phyloP scores from a whole-genome alignment of 2,113 vertebrate species.

The Lepus europaeus region DNA sequence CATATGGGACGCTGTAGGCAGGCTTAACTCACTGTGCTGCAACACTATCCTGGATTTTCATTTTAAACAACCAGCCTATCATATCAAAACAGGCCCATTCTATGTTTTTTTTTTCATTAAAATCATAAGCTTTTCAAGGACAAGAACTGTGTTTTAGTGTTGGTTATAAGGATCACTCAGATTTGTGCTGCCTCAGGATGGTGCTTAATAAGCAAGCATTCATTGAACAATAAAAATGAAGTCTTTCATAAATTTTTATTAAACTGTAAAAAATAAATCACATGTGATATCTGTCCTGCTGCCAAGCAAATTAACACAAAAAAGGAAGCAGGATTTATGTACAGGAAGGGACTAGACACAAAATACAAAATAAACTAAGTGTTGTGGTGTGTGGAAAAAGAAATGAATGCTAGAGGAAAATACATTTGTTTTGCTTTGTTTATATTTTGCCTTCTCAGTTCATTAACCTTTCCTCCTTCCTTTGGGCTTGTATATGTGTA shows the following conservation, averaged over 20 bases:
- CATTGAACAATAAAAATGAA: not conserved
- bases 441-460: not conserved
- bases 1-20: too few species aligned
- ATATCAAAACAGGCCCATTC: not conserved
- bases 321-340: not conserved
- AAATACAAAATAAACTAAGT: slow-evolving; percentile 20
- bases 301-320: not conserved
- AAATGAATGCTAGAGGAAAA: not conserved
- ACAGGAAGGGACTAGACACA: not conserved
- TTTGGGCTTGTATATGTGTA: not conserved
- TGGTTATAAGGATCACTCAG: not conserved
- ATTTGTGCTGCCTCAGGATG: not conserved
- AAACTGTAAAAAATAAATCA: slow-evolving; percentile 17
- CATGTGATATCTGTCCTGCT: not conserved
- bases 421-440: not conserved
- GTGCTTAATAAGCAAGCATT: not conserved
- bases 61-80: not conserved
- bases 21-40: too few species aligned
- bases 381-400: not conserved
- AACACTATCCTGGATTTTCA: not conserved
- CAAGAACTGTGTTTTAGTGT: not conserved
- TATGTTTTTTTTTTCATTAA: slow-evolving; percentile 23
- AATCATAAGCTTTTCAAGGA: not conserved
- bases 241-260: not conserved
- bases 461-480: not conserved